Evolutionary conservation across 2,113 vertebrate genomes (phyloP).

Genomic region (Eclectus roratus): DNA sequence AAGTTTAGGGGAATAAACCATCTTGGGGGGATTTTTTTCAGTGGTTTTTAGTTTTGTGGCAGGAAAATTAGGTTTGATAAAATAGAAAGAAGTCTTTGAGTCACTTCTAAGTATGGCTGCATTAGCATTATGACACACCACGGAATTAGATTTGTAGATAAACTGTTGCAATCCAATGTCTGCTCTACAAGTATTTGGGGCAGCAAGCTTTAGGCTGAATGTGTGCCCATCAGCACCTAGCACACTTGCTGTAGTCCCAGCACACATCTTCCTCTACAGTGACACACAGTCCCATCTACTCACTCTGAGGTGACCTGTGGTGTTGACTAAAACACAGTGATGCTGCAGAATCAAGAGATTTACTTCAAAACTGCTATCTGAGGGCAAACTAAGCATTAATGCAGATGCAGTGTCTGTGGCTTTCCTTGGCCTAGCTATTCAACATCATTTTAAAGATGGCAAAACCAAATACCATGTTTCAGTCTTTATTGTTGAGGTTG

Average conservation of each 20-base stretch:
- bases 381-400: not conserved
- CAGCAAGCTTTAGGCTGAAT: not conserved
- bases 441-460: not conserved
- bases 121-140: fast-evolving
- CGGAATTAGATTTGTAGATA: not conserved
- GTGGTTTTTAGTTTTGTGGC: not conserved
- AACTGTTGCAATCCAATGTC: not conserved
- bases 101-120: not conserved
- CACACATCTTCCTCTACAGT: not conserved
- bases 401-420: fast-evolving
- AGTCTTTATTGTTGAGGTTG: not conserved
- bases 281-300: not conserved
- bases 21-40: fast-evolving
- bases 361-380: not conserved
- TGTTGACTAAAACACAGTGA: not conserved
- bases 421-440: not conserved
- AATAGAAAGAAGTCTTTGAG: not conserved
- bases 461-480: not conserved
- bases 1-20: not conserved
- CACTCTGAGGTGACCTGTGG: no score
- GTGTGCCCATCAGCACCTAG: not conserved
- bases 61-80: not conserved
- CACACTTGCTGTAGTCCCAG: not conserved
- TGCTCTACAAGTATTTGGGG: not conserved
- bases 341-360: fast-evolving